Percentiles rank a stretch among this genome's conserved stretches.
Evolutionary conservation across 2,113 vertebrate genomes (phyloP).

Genomic region (Aegypius monachus): DNA sequence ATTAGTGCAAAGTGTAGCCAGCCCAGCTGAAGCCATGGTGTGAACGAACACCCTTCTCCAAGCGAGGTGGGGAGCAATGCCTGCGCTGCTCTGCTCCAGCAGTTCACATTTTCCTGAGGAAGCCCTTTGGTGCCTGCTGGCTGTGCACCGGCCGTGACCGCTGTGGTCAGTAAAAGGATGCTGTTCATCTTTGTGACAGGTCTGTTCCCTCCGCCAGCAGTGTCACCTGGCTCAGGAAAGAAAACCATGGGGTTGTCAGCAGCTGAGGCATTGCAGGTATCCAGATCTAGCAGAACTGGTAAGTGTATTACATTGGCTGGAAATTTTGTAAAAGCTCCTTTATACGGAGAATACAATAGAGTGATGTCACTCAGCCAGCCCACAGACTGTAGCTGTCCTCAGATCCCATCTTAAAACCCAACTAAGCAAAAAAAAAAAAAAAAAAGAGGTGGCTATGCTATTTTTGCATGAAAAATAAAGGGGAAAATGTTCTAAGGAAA

Average conservation of each 20-base stretch:
- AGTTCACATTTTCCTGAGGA: neutral
- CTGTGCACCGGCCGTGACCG: accelerated
- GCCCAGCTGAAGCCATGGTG: accelerated
- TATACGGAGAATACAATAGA: neutral
- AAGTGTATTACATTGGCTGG: neutral
- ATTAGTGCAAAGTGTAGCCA: neutral
- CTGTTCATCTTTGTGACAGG: neutral
- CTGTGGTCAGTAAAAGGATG: neutral
- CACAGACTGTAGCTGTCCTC: neutral
- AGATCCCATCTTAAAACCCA: neutral
- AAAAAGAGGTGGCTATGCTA: neutral
- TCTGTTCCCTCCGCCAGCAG: neutral
- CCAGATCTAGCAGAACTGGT: neutral
- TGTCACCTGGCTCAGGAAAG: neutral
- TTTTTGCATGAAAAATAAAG: neutral
- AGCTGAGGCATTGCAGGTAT: neutral
- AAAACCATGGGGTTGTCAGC: neutral
- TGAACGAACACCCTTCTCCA: neutral
- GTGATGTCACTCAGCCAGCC: neutral
- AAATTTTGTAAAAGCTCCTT: neutral
- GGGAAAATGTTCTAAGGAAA: neutral
- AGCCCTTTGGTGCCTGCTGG: neutral
- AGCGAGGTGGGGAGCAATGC: accelerated
- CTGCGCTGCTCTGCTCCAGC: neutral
- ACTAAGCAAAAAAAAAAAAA: neutral